Base-by-base conservation (phyloP, 1,140 invertebrate species). In the Plutomurus gul region DNA sequence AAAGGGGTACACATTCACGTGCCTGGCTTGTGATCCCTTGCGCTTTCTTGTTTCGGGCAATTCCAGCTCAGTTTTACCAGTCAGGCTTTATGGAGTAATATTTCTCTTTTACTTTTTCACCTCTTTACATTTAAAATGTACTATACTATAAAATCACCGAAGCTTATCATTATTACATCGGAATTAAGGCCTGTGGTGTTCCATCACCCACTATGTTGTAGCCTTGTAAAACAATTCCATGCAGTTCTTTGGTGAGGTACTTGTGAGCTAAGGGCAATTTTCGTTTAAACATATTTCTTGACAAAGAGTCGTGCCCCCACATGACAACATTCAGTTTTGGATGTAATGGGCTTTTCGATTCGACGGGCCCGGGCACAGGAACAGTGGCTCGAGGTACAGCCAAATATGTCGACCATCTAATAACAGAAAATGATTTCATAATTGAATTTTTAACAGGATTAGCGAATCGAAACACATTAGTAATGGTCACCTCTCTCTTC, bases 141-240 rank as follows among this genome's bases (percentile, higher is more conserved):
- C n/a, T n/a, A n/a, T n/a, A n/a, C n/a, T n/a, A n/a, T n/a, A n/a
- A n/a, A n/a, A n/a, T n/a, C n/a, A n/a, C n/a, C n/a, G n/a, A n/a
- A 30, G 11, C 40, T 43, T 10, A 36, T 87, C 51, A n/a, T n/a
- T n/a, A n/a, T n/a, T n/a, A n/a, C n/a, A 98, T 93, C 0, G 96
- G 96, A 43, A 97, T 94, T 20, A 97, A 86, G 0, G 96, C 95
- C 84, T 97, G 95, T 0, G 96, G 95, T 0, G 96, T 98, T 0
- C 96, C 96, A 87, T 98, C 96, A 0, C 96, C 96, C 2, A 98
- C 92, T 75, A 97, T 96, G 84, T 97, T 97, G 82, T 96, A 95
- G 78, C 94, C 93, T 84, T 95, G 88, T 1, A 97, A 85, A 6
- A 95, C 88, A 13, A 91, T 87, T 4, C 91, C 91, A 25, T 90